Conservation (phyloP, 2,797 vertebrate genomes). For the Oreortyx pictus region DNA sequence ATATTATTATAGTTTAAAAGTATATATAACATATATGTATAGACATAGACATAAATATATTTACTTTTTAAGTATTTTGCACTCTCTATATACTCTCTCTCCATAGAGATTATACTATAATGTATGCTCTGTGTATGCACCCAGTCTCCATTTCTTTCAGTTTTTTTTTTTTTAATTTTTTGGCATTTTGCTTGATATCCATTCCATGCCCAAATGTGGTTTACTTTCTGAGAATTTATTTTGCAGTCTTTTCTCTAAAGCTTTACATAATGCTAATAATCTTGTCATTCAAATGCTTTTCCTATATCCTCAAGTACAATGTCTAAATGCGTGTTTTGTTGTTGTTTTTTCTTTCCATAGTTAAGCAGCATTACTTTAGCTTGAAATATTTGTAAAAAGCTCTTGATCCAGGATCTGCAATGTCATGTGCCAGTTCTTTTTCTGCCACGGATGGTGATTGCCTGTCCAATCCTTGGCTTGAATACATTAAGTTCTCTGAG, state of each 20-base stretch:
- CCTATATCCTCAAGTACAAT: not conserved
- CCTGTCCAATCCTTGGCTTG: accelerated
- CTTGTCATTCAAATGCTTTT: not conserved
- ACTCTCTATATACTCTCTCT: not conserved
- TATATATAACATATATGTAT: not conserved
- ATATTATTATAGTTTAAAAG: not conserved
- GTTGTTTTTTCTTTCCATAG: not conserved
- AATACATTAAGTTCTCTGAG: not conserved
- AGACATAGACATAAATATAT: not conserved
- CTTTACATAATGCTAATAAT: not conserved
- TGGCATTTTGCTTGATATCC: not conserved
- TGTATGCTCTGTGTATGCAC: not conserved
- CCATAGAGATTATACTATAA: not conserved
- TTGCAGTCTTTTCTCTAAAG: not conserved
- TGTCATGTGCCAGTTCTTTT: accelerated
- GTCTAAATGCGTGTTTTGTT: no score
- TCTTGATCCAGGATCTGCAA: not conserved
- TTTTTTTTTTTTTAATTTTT: not conserved
- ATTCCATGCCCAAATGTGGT: not conserved
- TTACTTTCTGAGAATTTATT: not conserved
- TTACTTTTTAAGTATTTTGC: not conserved
- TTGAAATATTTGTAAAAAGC: not conserved
- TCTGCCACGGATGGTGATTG: accelerated
- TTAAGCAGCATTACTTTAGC: not conserved
- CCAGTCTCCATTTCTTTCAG: not conserved